A percentile compares a stretch with the other conserved stretches of the same genome.
These are phyloP conservation scores for Lamellibrachia columna DNA, from an alignment of 2,888 invertebrate species.

Conservation along the genomic window DNA sequence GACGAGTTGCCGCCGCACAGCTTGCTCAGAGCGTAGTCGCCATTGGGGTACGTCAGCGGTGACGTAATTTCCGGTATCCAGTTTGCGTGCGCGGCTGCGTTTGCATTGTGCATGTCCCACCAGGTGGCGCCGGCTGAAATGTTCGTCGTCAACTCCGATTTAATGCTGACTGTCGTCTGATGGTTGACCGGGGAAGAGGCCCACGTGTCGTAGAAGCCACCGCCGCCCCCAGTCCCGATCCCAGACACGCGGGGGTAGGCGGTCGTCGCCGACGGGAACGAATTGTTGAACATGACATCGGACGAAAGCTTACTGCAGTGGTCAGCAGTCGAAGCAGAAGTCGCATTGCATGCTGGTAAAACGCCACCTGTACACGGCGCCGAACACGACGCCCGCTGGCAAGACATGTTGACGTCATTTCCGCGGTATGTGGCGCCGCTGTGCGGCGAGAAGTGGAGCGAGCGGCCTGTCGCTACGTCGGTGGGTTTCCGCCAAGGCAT, in stretches of 20 bases:
- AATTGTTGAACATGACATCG: background rate
- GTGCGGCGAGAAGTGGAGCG: constrained; percentile 13
- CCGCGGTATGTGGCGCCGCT: constrained; percentile 20
- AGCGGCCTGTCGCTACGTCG: background rate
- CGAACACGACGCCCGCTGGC: background rate
- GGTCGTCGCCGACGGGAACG: background rate
- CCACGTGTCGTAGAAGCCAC: constrained; percentile 63
- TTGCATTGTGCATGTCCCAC: constrained; percentile 82
- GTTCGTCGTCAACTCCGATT: constrained; percentile 77
- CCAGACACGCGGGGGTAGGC: background rate
- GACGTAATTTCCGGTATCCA: constrained; percentile 53
- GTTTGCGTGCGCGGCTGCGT: constrained; percentile 33
- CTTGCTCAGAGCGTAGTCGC: constrained; percentile 69
- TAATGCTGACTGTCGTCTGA: constrained; percentile 68
- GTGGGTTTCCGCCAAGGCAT: constrained; percentile 20
- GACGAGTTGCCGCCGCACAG: constrained; percentile 70
- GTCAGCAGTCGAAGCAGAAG: background rate
- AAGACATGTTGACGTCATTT: constrained; percentile 8
- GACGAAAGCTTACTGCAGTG: background rate
- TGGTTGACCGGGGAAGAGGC: constrained; percentile 22
- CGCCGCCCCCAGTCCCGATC: constrained; percentile 21
- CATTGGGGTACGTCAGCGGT: background rate
- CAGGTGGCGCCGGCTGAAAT: constrained; percentile 71
- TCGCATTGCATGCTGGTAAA: background rate
- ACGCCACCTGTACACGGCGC: background rate